phyloP scores from a whole-genome alignment of 2,113 vertebrate species.

The Phalacrocorax pelagicus region DNA sequence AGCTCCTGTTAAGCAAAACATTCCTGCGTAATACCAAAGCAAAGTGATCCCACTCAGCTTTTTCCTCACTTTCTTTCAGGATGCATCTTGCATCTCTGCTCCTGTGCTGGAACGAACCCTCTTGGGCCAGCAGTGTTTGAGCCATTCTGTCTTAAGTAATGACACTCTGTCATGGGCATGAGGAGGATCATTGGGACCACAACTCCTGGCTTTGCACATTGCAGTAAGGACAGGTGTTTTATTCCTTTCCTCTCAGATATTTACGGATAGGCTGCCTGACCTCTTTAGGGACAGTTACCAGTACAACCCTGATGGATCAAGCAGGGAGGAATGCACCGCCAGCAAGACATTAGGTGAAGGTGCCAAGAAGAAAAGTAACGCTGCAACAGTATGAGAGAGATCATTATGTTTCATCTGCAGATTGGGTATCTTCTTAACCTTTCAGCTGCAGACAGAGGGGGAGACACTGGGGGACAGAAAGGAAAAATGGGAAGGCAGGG shows the following conservation, averaged over 20 bases:
- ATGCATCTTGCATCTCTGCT: not conserved
- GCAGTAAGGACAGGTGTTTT: not conserved
- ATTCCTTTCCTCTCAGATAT: not conserved
- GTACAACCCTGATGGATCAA: accelerated
- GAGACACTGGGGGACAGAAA: not conserved
- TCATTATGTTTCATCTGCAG: not conserved
- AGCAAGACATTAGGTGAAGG: not conserved
- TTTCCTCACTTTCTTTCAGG: not conserved
- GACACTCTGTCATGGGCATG: not conserved
- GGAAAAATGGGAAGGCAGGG: not conserved
- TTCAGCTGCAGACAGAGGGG: not conserved
- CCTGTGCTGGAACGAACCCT: not conserved
- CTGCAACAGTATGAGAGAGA: not conserved
- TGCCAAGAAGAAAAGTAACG: not conserved
- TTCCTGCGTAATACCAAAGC: not conserved
- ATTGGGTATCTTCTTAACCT: not conserved
- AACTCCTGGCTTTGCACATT: not conserved
- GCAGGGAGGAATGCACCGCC: not conserved
- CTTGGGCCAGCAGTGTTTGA: not conserved
- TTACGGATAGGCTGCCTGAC: not conserved
- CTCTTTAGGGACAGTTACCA: not conserved
- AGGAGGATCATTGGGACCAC: not conserved
- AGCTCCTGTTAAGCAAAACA: not conserved
- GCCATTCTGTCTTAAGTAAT: not conserved
- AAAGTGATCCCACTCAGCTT: not conserved